Evolutionary conservation across 2,888 invertebrate genomes (phyloP), one percentile per base, ranked within the genome.

Genomic region (Stenichneumon culpator): DNA sequence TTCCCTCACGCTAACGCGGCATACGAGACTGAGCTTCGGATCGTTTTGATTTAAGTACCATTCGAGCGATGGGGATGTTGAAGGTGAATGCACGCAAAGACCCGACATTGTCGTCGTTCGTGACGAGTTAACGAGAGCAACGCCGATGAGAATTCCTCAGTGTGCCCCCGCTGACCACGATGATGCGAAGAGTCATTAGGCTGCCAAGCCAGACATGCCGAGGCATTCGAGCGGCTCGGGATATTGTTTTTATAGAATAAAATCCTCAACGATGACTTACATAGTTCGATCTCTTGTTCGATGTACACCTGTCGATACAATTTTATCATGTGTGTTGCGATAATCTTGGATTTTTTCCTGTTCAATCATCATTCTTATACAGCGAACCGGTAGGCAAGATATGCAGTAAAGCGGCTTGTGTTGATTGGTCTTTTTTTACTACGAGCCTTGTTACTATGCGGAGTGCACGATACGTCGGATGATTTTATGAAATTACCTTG

Each of bases 61-160:
- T 50, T 36, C 60, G 25, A 22, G 67, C 32, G 39, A 16, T 25
- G 54, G 11, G 16, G 32, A 28, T 47, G 68, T 25, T 7, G 14
- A 14, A 28, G 44, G 63, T 19, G 74, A 63, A 74, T 32, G 74
- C 36, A 60, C 73, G 44, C 73, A 57, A 57, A 54, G 7, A 6
- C 0, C 16, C 50, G 39, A 60, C 54, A 54, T 57, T 68, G 19
- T 47, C 25, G 22, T 19, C 4, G 25, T 50, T 73, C 36, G 72
- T 47, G 65, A 72, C 32, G 72, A 72, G 63, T 79, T 69, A 63
- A 79, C 69, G 72, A 72, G 65, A 79, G 36, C 65, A 79, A 72
- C 72, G 72, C 60, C 79, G 65, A 65, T 72, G 72, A n/a, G 54
- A 67, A 72, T 79, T 72, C 65, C 54, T 78, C 44, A 39, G 32